phyloP scores from a whole-genome alignment of 1,140 invertebrate genomes.

The Brachionus paranguensis region DNA sequence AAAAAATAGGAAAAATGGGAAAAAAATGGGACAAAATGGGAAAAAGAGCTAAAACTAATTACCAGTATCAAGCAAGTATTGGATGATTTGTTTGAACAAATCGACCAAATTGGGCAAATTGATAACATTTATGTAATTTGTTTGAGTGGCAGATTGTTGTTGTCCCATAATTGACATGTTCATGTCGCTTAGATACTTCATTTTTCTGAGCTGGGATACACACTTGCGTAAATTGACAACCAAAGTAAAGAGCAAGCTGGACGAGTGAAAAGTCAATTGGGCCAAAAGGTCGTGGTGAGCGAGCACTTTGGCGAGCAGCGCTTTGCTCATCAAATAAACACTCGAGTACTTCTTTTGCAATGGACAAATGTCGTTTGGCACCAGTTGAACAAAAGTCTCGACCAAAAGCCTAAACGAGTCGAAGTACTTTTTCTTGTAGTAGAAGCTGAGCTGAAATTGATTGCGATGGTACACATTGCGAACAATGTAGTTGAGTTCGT shows the following conservation, averaged over 20 bases:
- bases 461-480: constrained; percentile 14
- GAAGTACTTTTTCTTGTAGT: not conserved
- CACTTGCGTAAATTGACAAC: not conserved
- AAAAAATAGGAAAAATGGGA: no score
- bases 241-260: constrained; percentile 3
- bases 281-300: not conserved
- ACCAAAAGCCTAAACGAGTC: not conserved
- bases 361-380: not conserved
- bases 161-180: not conserved
- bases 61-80: not conserved
- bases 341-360: not conserved
- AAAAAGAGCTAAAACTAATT: no score
- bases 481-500: constrained; percentile 18
- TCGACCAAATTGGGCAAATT: constrained; percentile 16
- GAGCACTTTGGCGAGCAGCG: not conserved
- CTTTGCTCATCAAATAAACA: not conserved
- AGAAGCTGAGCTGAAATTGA: not conserved
- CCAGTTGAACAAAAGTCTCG: not conserved
- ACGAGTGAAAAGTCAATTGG: not conserved
- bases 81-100: constrained; percentile 17
- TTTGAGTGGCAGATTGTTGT: not conserved
- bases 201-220: not conserved
- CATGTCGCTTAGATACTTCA: not conserved
- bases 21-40: no score
- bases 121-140: not conserved